A percentile compares a stretch with the other conserved stretches of the same genome.
These are phyloP conservation scores for Vidua macroura DNA, from an alignment of 2,113 vertebrate species.

Conservation along the genomic window DNA sequence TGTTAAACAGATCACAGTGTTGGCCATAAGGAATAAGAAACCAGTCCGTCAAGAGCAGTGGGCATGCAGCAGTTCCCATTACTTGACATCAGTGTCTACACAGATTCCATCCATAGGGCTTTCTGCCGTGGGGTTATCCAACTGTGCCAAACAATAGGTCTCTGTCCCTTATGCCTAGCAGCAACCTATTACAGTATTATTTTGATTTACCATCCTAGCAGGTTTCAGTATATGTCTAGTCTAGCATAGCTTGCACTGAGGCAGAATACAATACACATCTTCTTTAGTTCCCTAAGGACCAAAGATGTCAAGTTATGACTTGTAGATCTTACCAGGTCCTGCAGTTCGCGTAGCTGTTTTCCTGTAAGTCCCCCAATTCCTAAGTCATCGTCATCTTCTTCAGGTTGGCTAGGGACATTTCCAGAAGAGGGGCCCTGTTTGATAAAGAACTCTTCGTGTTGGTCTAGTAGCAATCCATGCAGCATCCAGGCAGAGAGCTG, in stretches of 20 bases:
- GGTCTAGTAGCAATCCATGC: conserved; percentile 91
- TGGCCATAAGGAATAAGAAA: neutral
- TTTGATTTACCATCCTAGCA: neutral
- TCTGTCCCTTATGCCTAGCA: neutral
- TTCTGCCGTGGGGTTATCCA: neutral
- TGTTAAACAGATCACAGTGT: neutral
- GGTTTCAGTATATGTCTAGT: neutral
- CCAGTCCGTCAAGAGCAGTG: neutral
- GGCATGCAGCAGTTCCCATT: neutral
- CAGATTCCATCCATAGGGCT: neutral
- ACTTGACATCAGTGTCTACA: neutral
- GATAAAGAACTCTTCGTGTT: conserved; percentile 96
- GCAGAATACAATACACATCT: neutral
- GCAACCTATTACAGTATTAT: neutral
- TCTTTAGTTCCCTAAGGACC: neutral
- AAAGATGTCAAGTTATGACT: neutral
- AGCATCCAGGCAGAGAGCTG: conserved; percentile 99
- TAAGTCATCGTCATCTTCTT: conserved; percentile 95
- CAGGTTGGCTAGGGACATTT: conserved; percentile 78
- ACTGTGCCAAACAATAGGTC: neutral
- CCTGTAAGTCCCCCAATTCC: conserved; percentile 95
- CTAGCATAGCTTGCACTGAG: neutral
- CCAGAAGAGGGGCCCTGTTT: conserved; percentile 92
- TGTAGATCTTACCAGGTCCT: conserved; percentile 86
- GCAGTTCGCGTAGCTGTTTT: conserved; percentile 92